A percentile compares a stretch with the other conserved stretches of the same genome.
These are phyloP conservation scores for Tyto alba DNA, from an alignment of 2,113 vertebrate species.

Conservation along the genomic window DNA sequence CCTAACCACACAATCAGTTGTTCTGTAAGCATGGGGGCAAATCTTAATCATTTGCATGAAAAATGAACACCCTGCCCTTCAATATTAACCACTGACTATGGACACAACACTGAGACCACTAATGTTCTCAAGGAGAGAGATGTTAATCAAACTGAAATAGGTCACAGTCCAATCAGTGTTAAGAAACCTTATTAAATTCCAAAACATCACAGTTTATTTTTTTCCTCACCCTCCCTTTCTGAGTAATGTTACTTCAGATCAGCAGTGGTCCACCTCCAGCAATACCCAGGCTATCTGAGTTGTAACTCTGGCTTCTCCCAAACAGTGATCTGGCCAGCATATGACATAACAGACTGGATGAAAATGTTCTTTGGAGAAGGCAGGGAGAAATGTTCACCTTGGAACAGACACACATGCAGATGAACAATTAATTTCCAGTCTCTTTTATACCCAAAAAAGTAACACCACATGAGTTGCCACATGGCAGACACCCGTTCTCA, in stretches of 20 bases:
- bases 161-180: not conserved
- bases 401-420: not conserved
- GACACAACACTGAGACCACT: not conserved
- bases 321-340: not conserved
- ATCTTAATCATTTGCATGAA: not conserved
- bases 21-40: not conserved
- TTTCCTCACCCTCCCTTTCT: not conserved
- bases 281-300: rapidly evolving
- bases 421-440: not conserved
- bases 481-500: not conserved
- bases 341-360: not conserved
- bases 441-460: not conserved
- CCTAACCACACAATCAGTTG: rapidly evolving
- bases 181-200: not conserved
- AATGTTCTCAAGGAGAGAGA: not conserved
- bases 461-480: not conserved
- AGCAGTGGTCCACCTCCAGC: not conserved
- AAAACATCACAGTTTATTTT: not conserved
- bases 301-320: not conserved
- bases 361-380: not conserved
- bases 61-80: not conserved
- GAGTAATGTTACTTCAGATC: not conserved
- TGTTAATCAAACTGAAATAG: not conserved
- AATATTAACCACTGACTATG: not conserved
- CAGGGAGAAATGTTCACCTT: not conserved